Evolutionary conservation across 1,140 invertebrate species (phyloP), one percentile per base, ranked within the genome.

Genomic region (Pseudomyrmex cubaensis): DNA sequence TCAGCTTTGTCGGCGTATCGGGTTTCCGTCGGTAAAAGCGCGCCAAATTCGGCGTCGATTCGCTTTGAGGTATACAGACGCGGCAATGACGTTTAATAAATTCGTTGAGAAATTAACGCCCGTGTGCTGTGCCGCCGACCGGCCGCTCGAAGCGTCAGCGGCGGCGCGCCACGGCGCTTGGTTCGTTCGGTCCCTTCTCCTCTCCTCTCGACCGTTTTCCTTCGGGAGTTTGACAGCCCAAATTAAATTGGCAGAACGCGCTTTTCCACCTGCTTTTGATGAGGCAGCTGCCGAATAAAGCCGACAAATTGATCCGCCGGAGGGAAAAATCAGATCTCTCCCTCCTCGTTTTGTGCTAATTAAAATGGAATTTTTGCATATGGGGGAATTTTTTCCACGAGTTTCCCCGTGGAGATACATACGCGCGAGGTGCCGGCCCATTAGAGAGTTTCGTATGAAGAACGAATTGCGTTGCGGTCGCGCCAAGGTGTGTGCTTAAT

Each of bases 41-140:
- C 64, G n/a, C 44, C 44, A 83, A 70, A 82, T 86, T 76, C 46
- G 20, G 62, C 63, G 56, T 56, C 67, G 77, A 82, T 82, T 82
- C 54, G 57, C 54, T 83, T 76, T 85, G 69, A 66, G 73, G 44
- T 7, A 0, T 69, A 75, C 20, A 80, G 76, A 52, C 59, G 46
- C 35, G 69, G 73, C 64, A 83, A 73, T 64, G 74, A 89, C 84
- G 75, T 90, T 87, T 88, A 90, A 91, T 84, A 88, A 91, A 89
- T 86, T 89, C 89, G 78, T 64, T 80, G 83, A 87, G 85, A 84
- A 90, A 90, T 90, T 89, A 86, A 66, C 52, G 56, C 17, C 25
- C 62, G 4, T 61, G 74, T 50, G 35, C 35, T 35, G 35, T 35
- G 35, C 35, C 5, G 35, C 5, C 35, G 64, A 17, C 46, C 35